Conservation (phyloP, 1,140 invertebrate species). For the Pectinophora gossypiella region DNA sequence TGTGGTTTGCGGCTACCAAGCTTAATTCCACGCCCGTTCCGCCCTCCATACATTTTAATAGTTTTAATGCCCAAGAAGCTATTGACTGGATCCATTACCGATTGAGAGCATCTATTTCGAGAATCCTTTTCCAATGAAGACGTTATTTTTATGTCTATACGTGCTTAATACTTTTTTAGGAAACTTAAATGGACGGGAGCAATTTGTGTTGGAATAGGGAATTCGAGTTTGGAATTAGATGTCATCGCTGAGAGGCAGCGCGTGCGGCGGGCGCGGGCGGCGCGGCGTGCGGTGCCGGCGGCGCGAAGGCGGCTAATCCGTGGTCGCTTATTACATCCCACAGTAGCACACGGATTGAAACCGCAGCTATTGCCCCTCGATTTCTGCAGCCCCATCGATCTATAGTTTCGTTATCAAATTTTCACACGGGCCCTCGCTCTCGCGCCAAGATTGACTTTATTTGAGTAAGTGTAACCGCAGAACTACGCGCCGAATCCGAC, state of each 20-base stretch:
- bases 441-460: slow-evolving; percentile 70
- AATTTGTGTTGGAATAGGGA: slow-evolving; percentile 5
- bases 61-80: slow-evolving; percentile 45
- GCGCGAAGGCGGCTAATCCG: slow-evolving; percentile 44
- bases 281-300: background rate
- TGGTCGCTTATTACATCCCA: slow-evolving; percentile 62
- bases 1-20: slow-evolving; percentile 60
- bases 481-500: slow-evolving; percentile 36
- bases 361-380: slow-evolving; percentile 60
- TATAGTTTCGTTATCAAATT: slow-evolving; percentile 73
- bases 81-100: slow-evolving; percentile 10
- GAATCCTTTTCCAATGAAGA: slow-evolving; percentile 13
- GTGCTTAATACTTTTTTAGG: background rate
- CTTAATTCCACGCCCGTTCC: slow-evolving; percentile 44
- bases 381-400: slow-evolving; percentile 68
- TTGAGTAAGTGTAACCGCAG: slow-evolving; percentile 70
- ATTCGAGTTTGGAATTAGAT: background rate
- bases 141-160: background rate
- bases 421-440: slow-evolving; percentile 62
- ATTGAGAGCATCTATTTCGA: background rate
- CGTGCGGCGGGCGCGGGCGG: background rate
- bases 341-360: slow-evolving; percentile 65
- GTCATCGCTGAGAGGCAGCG: background rate
- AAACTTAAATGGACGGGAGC: background rate
- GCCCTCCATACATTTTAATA: slow-evolving; percentile 55